Base-by-base conservation (phyloP, 2,113 vertebrate genomes). In the Phalacrocorax carbo region DNA sequence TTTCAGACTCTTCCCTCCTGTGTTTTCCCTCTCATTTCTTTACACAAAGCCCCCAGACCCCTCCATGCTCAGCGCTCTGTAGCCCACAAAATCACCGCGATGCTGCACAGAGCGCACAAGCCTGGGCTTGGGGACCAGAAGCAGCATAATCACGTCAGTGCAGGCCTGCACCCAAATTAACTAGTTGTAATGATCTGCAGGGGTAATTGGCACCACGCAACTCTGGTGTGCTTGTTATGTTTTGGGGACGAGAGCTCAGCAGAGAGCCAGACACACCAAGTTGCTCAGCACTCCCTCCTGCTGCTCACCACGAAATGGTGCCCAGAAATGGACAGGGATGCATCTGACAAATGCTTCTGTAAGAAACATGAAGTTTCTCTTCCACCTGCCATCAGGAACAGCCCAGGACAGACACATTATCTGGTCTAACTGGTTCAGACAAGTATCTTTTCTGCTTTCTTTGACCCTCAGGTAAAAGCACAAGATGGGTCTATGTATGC, bases 301-400 rank as follows among this genome's bases (percentile, higher is more conserved):
- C 70, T 57, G 48, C 73, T 68, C 72, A 9, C 10, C 60, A 4
- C 0, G 0, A 12, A 49, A 30, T 0, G 34, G 12, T 36, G 52
- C 72, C 57, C 15, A 2, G 21, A 6, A n/a, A 14, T 4, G 2
- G 46, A 40, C 62, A 65, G 18, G 20, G 46, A 2, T 7, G 21
- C 72, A 40, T 14, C 42, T 3, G 1, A 22, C 42, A 34, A 71
- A 40, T 22, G 1, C 15, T 23, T 23, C 48, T 49, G 30, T 6
- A 7, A 44, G 22, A 17, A 77, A 11, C 20, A 6, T 4, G 9
- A 78, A 54, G n/a, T 13, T 44, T 38, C 51, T 29, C 26, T 62
- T 58, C 42, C 61, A 49, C 15, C 22, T 12, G 3, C 4, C 48
- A 32, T 1, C 15, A 71, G 66, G 46, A 61, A 9, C 34, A 86